Evolutionary conservation across 2,797 vertebrate genomes (phyloP).

Genomic region (Rhynchotus rufescens): DNA sequence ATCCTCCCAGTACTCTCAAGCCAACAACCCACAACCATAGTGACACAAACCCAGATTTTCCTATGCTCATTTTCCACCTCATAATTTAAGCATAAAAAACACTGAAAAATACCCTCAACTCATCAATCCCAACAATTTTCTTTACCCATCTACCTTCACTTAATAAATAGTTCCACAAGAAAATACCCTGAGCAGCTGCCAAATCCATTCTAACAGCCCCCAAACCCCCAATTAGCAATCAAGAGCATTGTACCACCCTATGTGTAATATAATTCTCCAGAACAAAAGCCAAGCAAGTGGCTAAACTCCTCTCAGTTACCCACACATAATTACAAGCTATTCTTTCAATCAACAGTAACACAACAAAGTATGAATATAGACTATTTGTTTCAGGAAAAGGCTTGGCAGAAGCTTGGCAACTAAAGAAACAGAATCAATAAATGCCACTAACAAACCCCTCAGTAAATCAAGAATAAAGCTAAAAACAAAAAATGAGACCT

Average conservation of each 20-base stretch:
- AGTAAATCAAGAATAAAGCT: neutral
- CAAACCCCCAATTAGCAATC: neutral
- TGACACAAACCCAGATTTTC: neutral
- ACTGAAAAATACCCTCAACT: neutral
- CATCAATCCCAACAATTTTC: neutral
- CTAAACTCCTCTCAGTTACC: neutral
- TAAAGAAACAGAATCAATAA: neutral
- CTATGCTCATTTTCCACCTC: neutral
- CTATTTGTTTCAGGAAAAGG: neutral
- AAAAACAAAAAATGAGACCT: neutral
- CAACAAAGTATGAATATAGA: neutral
- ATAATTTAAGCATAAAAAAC: neutral
- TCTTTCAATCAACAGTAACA: neutral
- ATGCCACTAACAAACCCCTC: neutral
- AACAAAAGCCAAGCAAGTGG: neutral
- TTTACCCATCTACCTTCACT: neutral
- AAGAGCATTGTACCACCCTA: neutral
- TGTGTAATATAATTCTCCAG: neutral
- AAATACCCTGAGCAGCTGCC: neutral
- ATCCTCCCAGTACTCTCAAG: neutral
- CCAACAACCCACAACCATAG: neutral
- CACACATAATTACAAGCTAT: neutral
- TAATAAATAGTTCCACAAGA: neutral
- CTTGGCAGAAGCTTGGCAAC: neutral
- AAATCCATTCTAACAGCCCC: neutral